Evolutionary conservation across 1,140 invertebrate species (phyloP).

Genomic region (Calliopsis andreniformis): DNA sequence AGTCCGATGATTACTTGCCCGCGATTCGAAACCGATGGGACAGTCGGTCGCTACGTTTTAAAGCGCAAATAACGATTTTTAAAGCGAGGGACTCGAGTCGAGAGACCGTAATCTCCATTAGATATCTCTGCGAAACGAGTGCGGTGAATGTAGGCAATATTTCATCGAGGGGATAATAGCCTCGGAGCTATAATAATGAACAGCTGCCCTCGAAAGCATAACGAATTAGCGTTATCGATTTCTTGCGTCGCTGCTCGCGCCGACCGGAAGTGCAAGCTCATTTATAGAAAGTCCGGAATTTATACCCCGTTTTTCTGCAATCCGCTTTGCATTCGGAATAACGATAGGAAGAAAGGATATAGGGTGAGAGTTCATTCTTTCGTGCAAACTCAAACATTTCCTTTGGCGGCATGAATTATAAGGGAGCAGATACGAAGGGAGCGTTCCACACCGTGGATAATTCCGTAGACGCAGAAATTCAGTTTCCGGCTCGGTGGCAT

Average conservation of each 20-base stretch:
- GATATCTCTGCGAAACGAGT: background rate
- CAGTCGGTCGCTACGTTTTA: background rate
- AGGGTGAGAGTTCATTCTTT: background rate
- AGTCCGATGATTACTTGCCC: no score
- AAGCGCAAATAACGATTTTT: background rate
- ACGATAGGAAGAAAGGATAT: background rate
- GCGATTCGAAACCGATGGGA: no score
- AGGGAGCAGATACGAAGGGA: no score
- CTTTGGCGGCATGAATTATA: background rate
- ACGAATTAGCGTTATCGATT: constrained; percentile 47
- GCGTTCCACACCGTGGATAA: background rate
- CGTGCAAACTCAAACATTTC: background rate
- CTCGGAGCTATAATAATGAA: constrained; percentile 22
- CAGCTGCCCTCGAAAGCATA: constrained; percentile 36
- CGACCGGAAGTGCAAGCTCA: background rate
- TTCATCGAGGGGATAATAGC: constrained; percentile 27
- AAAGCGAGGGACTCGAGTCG: background rate
- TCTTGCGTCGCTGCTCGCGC: background rate
- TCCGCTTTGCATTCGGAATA: no score
- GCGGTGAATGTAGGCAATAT: constrained; percentile 1
- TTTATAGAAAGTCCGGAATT: background rate
- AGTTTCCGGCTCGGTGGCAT: background rate
- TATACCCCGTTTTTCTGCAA: background rate
- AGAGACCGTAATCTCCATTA: constrained; percentile 9
- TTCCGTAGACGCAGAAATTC: constrained; percentile 10